phyloP scores from a whole-genome alignment of 1,140 invertebrate genomes.

The Acromyrmex echinatior region DNA sequence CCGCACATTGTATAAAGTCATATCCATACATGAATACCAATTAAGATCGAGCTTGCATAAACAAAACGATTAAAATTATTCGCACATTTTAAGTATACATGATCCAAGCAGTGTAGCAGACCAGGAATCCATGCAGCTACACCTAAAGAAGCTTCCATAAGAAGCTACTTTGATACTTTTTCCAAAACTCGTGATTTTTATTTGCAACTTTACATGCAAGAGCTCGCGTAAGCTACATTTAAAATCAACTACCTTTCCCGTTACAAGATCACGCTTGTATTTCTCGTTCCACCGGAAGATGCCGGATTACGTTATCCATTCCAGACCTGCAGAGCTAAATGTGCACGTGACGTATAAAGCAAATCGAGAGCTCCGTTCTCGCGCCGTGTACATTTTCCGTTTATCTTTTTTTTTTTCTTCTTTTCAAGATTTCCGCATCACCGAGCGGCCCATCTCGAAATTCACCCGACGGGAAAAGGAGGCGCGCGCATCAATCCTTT shows the following conservation, averaged over 20 bases:
- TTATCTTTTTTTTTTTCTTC: not conserved
- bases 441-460: slow-evolving; percentile 55
- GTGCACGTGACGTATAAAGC: slow-evolving; percentile 16
- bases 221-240: slow-evolving; percentile 18
- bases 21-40: slow-evolving; percentile 14
- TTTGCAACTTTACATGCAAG: not conserved
- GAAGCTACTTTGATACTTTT: not conserved
- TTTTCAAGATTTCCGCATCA: slow-evolving; percentile 52
- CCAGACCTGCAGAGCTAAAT: not conserved
- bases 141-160: not conserved
- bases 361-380: slow-evolving; percentile 32
- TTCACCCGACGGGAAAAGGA: slow-evolving; percentile 63
- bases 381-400: slow-evolving; percentile 12
- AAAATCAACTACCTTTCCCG: slow-evolving; percentile 17
- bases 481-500: slow-evolving; percentile 56
- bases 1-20: not conserved
- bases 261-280: slow-evolving; percentile 21
- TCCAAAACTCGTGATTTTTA: not conserved
- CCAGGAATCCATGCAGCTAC: not conserved
- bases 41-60: not conserved
- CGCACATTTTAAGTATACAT: not conserved
- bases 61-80: not conserved
- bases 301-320: slow-evolving; percentile 25
- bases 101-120: not conserved
- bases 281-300: not conserved